Evolutionary conservation across 2,888 invertebrate species (phyloP).

Genomic region (Zygothrica quintamaculata): DNA sequence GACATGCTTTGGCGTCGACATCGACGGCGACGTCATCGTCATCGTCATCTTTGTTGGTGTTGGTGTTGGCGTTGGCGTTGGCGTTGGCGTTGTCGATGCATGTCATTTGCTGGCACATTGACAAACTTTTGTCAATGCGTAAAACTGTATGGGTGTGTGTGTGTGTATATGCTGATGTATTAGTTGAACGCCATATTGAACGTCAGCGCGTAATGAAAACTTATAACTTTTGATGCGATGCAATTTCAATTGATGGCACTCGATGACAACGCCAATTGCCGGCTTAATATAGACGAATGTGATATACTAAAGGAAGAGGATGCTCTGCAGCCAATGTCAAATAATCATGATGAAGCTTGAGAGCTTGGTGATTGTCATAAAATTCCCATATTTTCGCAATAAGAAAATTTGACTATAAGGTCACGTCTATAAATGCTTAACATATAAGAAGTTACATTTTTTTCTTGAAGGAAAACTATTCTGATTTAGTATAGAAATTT

Average conservation of each 20-base stretch:
- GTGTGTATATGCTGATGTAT: constrained; percentile 56
- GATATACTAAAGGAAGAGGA: constrained; percentile 5
- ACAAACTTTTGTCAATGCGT: constrained; percentile 61
- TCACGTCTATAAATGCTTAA: constrained; percentile 20
- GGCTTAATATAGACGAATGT: constrained; percentile 63
- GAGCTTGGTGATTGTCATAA: constrained; percentile 48
- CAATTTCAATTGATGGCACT: constrained; percentile 77
- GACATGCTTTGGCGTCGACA: constrained; percentile 35
- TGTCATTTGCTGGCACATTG: constrained; percentile 73
- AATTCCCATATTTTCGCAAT: constrained; percentile 4
- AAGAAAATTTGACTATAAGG: constrained; percentile 6
- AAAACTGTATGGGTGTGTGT: constrained; percentile 8
- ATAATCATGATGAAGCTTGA: constrained; percentile 55
- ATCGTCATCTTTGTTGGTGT: too few species aligned
- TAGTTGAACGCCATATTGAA: constrained; percentile 62
- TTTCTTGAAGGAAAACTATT: too few species aligned
- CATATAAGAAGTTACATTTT: constrained; percentile 29
- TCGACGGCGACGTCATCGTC: constrained; percentile 23
- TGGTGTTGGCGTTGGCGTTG: constrained; percentile 11
- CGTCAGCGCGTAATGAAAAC: constrained; percentile 75
- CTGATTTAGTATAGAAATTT: constrained; percentile 25
- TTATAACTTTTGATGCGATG: constrained; percentile 78
- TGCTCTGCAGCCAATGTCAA: constrained; percentile 35
- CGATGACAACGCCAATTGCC: constrained; percentile 71
- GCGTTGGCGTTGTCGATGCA: constrained; percentile 57